Percentiles rank a stretch among this genome's conserved stretches.
phyloP scores from a whole-genome alignment of 2,888 invertebrate genomes.

The Brachyptera risi region DNA sequence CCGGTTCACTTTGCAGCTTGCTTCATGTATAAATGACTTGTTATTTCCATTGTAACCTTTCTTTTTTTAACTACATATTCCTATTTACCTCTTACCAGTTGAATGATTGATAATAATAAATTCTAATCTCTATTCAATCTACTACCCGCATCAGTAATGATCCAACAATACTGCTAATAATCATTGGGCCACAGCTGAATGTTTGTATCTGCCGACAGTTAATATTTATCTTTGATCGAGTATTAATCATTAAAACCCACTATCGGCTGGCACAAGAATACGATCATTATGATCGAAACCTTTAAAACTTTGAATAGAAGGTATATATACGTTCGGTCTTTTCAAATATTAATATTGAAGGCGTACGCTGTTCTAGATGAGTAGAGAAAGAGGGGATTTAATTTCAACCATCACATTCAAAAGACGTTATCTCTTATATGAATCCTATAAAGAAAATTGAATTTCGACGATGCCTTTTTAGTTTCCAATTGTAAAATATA shows the following conservation, averaged over 20 bases:
- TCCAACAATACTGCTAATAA: constrained; percentile 9
- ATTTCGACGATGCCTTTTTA: constrained; percentile 19
- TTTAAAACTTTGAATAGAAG: background rate
- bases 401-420: constrained; percentile 13
- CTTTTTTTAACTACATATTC: background rate
- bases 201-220: constrained; percentile 2
- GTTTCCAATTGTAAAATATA: constrained; percentile 20
- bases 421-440: constrained; percentile 7
- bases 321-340: background rate
- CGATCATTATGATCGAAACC: constrained; percentile 1
- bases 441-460: constrained; percentile 20
- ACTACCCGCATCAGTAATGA: constrained; percentile 6
- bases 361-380: background rate
- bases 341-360: background rate
- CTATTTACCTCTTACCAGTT: background rate
- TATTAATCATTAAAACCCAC: constrained; percentile 4
- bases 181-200: constrained; percentile 3
- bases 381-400: background rate
- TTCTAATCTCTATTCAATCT: background rate
- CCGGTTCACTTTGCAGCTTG: too few relatives aligned
- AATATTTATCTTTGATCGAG: background rate
- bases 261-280: background rate
- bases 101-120: constrained; percentile 4
- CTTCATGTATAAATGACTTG: background rate
- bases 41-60: background rate